Evolutionary conservation across 2,888 invertebrate genomes (phyloP), one percentile per base, ranked within the genome.

Genomic region (Vannuccia rotundouncinata): DNA sequence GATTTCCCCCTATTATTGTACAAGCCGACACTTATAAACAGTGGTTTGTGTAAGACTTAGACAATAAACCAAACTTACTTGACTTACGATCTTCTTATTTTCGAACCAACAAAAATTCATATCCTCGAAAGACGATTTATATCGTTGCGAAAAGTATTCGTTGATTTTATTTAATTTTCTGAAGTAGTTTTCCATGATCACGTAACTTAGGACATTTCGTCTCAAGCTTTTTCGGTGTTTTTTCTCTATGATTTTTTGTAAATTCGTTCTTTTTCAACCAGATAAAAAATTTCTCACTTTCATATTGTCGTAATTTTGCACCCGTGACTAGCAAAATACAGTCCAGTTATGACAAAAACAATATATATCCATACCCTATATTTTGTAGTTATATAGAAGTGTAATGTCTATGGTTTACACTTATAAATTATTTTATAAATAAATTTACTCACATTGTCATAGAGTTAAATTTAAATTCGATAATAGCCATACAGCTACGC

Each of bases 11-110:
- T 45, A 45, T 5, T 45, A 45, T 45, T 45, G 45, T 66, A 66
- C 66, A 66, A 66, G 66, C 66, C 66, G 66, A 66, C 66, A 66
- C 66, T 66, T 22, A 27, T 66, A 66, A 66, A 66, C 66, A 66
- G 66, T 66, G 66, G 25, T 66, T 66, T 66, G 66, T 66, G 66
- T 66, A 66, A 22, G 66, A 66, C 66, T 66, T 66, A 66, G 66
- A 66, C 66, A 66, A 66, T 66, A 13, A 66, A 66, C 66, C 13
- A 66, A 66, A 66, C 25, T 66, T 2, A 66, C 45, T 45, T 45
- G 45, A 13, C 17, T 45, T 5, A 66, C 25, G 25, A 22, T 66
- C 10, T 66, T 66, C 17, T 22, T 66, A 66, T 5, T 66, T 66
- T 66, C 66, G 66, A 66, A 22, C 2, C 10, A n/a, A 66, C 17